phyloP scores from a whole-genome alignment of 2,888 invertebrate genomes.

The Tipula helvola region DNA sequence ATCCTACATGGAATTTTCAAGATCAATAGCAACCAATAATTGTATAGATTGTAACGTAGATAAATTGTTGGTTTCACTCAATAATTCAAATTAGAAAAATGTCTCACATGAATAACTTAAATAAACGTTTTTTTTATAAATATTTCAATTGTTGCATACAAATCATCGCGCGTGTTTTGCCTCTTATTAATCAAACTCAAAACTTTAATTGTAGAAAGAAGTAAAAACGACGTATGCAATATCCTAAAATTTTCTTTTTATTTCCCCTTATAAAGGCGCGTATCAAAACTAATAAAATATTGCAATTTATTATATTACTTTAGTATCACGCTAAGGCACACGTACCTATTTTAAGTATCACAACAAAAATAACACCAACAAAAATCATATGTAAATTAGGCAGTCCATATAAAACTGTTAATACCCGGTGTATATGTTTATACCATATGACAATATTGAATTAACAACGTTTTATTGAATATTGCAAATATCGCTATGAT shows the following conservation, averaged over 20 bases:
- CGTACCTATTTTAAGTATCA: not conserved
- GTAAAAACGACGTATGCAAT: not conserved
- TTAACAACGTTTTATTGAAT: not conserved
- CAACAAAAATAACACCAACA: not conserved
- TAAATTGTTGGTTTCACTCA: not conserved
- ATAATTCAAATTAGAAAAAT: not conserved
- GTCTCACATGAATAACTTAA: not conserved
- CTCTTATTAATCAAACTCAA: not conserved
- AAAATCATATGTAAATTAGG: not conserved
- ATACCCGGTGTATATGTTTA: not conserved
- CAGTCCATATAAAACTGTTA: not conserved
- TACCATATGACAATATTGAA: slow-evolving; percentile 4
- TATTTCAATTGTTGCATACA: not conserved
- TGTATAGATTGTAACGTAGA: not conserved
- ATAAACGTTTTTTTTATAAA: not conserved
- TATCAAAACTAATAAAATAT: too few species aligned
- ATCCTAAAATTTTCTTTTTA: too few species aligned
- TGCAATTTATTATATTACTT: not conserved
- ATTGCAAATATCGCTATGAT: not conserved
- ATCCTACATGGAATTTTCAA: not conserved
- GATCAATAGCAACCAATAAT: not conserved
- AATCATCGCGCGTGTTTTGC: not conserved
- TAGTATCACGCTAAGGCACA: not conserved
- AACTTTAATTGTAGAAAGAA: not conserved
- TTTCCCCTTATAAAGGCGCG: too few species aligned